Evolutionary conservation across 1,140 invertebrate genomes (phyloP).

Genomic region (Hermetia illucens): DNA sequence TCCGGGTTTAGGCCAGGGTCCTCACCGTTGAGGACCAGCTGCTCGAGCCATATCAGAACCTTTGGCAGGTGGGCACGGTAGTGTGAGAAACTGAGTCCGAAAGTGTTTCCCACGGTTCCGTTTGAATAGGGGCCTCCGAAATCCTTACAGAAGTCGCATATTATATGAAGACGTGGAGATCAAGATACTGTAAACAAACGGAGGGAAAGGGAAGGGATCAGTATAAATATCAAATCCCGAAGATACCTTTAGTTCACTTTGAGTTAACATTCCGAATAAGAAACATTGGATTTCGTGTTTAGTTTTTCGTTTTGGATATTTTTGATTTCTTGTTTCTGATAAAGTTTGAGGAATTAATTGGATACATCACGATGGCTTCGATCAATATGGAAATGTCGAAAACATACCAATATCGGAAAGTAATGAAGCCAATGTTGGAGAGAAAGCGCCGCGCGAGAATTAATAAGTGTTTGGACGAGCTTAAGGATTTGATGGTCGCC

Average conservation of each 20-base stretch:
- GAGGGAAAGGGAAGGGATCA: constrained; percentile 15
- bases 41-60: too few relatives aligned
- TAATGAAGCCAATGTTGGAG: constrained; percentile 94
- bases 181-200: constrained; percentile 24
- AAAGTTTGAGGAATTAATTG: not conserved
- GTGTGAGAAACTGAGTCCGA: constrained; percentile 28
- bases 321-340: constrained; percentile 4
- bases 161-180: too few relatives aligned
- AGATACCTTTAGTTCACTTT: constrained; percentile 6
- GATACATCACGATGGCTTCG: constrained; percentile 17
- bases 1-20: too few relatives aligned
- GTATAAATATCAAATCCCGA: constrained; percentile 8
- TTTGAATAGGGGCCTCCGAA: too few relatives aligned
- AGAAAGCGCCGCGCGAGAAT: constrained; percentile 84
- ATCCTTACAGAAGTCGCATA: too few relatives aligned
- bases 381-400: constrained; percentile 42
- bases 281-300: not conserved
- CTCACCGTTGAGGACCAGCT: too few relatives aligned
- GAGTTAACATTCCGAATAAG: not conserved
- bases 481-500: constrained; percentile 84
- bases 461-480: constrained; percentile 84
- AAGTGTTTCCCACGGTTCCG: constrained; percentile 30
- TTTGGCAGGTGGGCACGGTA: too few relatives aligned
- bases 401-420: constrained; percentile 84
- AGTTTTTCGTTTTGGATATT: constrained; percentile 3